These are phyloP conservation scores for Urosaurus nigricauda DNA, from an alignment of 2,797 vertebrate species.

Conservation along the genomic window DNA sequence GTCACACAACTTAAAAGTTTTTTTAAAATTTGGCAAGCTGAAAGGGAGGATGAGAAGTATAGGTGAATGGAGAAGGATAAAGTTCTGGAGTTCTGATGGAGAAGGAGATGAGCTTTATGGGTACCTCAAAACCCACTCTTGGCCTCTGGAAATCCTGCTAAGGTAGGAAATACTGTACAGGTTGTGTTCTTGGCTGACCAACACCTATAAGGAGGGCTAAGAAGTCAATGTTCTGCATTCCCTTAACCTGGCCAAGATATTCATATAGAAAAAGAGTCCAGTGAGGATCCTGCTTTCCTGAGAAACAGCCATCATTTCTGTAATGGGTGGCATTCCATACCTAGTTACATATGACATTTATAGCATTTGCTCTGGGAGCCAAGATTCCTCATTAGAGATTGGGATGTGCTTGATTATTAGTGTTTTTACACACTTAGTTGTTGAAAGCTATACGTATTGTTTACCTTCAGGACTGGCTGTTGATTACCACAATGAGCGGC, in stretches of 20 bases:
- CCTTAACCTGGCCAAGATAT: neutral
- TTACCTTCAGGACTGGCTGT: constrained; percentile 88
- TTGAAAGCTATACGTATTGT: neutral
- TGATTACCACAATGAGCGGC: constrained; percentile 94
- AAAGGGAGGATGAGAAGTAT: no score
- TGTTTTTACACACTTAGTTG: neutral
- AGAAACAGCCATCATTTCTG: no score
- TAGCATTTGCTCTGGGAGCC: fast-evolving
- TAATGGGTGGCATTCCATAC: no score
- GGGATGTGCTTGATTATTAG: neutral
- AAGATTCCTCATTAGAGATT: neutral
- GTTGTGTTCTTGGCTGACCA: neutral
- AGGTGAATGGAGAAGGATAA: neutral
- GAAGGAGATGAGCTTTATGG: neutral
- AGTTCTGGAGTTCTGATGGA: no score
- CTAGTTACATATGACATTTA: no score
- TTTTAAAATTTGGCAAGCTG: no score
- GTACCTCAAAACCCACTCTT: neutral
- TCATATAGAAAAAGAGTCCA: neutral
- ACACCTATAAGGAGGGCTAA: no score
- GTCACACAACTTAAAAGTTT: neutral
- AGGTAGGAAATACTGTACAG: neutral
- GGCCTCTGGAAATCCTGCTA: no score
- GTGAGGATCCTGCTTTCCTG: neutral
- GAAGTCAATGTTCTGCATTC: no score